Percentiles rank a stretch among this genome's conserved stretches.
These are phyloP conservation scores for Calameuta idolon DNA, from an alignment of 2,888 invertebrate genomes.

Conservation along the genomic window DNA sequence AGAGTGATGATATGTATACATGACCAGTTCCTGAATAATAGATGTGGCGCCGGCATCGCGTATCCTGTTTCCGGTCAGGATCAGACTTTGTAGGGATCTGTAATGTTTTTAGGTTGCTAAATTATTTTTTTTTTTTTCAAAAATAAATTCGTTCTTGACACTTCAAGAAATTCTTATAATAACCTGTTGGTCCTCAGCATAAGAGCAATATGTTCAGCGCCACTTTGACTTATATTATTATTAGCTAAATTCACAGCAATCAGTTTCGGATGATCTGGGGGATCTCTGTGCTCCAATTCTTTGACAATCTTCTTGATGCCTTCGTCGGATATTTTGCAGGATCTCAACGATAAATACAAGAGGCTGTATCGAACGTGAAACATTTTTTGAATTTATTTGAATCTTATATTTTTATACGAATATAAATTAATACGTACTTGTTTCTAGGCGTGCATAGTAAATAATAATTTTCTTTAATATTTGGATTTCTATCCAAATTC, in stretches of 20 bases:
- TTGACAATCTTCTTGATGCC: constrained; percentile 49
- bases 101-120: constrained; percentile 10
- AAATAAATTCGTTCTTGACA: constrained; percentile 41
- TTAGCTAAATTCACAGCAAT: constrained; percentile 59
- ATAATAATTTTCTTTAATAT: constrained; percentile 54
- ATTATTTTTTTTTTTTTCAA: constrained; percentile 29
- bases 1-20: constrained; percentile 22
- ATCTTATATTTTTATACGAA: background rate
- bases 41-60: constrained; percentile 38
- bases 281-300: constrained; percentile 43
- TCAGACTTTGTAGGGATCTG: constrained; percentile 44
- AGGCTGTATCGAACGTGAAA: constrained; percentile 33
- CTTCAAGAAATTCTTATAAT: background rate
- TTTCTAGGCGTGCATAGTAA: constrained; percentile 44
- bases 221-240: constrained; percentile 59
- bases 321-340: constrained; percentile 55
- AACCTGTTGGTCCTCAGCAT: constrained; percentile 56
- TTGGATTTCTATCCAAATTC: constrained; percentile 61
- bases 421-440: constrained; percentile 29
- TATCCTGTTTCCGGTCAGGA: constrained; percentile 45
- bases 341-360: constrained; percentile 51
- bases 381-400: background rate
- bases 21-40: constrained; percentile 41
- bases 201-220: constrained; percentile 48
- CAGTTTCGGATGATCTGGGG: constrained; percentile 41